These are phyloP conservation scores for Cephus sareptanus DNA, from an alignment of 2,888 invertebrate genomes.

Conservation along the genomic window DNA sequence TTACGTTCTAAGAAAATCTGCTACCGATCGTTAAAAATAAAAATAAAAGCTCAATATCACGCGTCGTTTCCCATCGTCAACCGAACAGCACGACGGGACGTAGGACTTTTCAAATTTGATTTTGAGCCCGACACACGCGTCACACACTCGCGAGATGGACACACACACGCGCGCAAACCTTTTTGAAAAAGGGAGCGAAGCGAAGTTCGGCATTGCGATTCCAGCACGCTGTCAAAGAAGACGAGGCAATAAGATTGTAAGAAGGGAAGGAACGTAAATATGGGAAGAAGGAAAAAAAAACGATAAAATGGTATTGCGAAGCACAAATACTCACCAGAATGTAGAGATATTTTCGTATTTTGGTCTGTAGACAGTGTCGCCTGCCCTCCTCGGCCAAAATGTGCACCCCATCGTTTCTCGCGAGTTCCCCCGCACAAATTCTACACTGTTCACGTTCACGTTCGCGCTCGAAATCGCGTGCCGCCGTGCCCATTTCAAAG, in stretches of 20 bases:
- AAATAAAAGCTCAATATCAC: not conserved
- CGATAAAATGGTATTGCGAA: not conserved
- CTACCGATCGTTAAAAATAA: not conserved
- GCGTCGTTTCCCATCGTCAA: not conserved
- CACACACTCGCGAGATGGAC: not conserved
- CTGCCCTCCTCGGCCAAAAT: conserved; percentile 76
- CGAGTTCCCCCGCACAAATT: conserved; percentile 73
- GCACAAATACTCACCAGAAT: conserved; percentile 70
- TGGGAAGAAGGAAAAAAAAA: not conserved
- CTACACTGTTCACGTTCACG: conserved; percentile 67
- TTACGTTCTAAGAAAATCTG: not conserved
- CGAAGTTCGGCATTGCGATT: not conserved
- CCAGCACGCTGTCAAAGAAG: not conserved
- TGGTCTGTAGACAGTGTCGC: conserved; percentile 73
- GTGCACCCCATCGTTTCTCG: conserved; percentile 70
- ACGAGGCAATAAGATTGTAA: not conserved
- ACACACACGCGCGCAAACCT: not conserved
- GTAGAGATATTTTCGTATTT: conserved; percentile 76
- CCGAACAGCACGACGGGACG: not conserved
- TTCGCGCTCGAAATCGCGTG: conserved; percentile 40
- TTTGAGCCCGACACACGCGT: conserved; percentile 8
- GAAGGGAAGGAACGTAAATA: not conserved
- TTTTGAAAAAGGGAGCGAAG: not conserved
- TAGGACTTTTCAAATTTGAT: not conserved
- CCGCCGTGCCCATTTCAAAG: conserved; percentile 47